Conservation (phyloP, 2,797 vertebrate species). For the Gambelia wislizenii region DNA sequence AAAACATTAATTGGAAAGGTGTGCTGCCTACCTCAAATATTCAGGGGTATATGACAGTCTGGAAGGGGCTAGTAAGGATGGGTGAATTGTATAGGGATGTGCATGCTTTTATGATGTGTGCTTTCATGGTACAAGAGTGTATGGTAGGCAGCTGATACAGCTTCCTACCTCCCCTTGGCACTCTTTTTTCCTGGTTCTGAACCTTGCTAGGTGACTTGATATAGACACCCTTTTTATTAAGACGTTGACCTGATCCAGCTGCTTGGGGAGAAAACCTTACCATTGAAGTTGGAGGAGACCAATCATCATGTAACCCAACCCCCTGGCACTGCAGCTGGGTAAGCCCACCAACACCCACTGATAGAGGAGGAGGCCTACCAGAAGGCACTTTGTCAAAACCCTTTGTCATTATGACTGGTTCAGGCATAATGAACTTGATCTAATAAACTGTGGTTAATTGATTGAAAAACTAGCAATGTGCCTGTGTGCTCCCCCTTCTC, state of each 20-base stretch:
- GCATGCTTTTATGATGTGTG: neutral
- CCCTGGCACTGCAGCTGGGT: neutral
- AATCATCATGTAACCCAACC: too few species aligned
- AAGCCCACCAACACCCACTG: neutral
- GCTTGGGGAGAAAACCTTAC: too few species aligned
- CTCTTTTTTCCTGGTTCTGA: neutral
- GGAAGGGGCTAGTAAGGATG: neutral
- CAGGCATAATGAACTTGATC: neutral
- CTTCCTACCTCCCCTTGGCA: neutral
- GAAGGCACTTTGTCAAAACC: neutral
- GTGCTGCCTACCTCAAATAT: neutral
- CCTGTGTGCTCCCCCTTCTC: neutral
- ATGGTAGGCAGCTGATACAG: neutral
- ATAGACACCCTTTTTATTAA: neutral
- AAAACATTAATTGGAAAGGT: slow-evolving; percentile 68
- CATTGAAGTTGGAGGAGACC: too few species aligned
- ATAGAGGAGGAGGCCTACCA: too few species aligned
- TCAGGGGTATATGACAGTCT: neutral
- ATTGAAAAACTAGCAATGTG: neutral
- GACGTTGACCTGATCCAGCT: neutral
- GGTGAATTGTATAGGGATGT: neutral
- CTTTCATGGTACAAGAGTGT: neutral
- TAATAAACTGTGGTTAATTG: neutral
- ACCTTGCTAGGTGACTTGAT: neutral
- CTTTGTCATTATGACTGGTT: neutral